Evolutionary conservation across 1,140 invertebrate species (phyloP), one percentile per base, ranked within the genome.

Genomic region (Drosophila bifasciata): DNA sequence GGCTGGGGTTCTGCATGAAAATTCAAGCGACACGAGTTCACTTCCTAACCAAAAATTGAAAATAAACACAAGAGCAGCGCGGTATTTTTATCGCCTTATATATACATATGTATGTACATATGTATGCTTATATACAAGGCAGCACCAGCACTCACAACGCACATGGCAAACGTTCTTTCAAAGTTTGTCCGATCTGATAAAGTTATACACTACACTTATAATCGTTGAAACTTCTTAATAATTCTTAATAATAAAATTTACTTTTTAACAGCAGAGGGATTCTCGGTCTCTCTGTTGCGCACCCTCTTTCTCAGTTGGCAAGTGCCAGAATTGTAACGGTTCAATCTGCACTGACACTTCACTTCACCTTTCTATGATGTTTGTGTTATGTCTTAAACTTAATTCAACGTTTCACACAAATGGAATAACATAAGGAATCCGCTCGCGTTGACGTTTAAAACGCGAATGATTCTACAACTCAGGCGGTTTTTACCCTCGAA

Each of bases 361-460:
- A n/a, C n/a, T 68, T 68, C 32, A 45, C 56, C 55, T 44, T 59
- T 49, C 60, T 53, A 66, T 23, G 25, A 36, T 36, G 32, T 36
- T 36, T 11, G n/a, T 36, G 32, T 5, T 48, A 48, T 57, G 17
- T 57, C 32, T 86, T 86, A 60, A 86, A 81, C 70, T 81, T 68
- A 45, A 71, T 69, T 86, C 46, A 74, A 62, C 61, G 69, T 62
- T 41, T 64, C 61, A 58, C 48, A 73, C 64, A 73, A 76, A 75
- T 63, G 68, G 57, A 79, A n/a, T n/a, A n/a, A n/a, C n/a, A 43
- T 63, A 51, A 73, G 70, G 60, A 74, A n/a, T n/a, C 75, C 70
- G 78, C 83, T 85, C 80, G 78, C 73, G 77, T 64, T 73, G 78
- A 74, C 83, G 83, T 71, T 85, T 83, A 86, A 88, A 88, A 62